Percentiles rank a stretch among this genome's conserved stretches.
Conservation (phyloP, 2,797 vertebrate species). For the Monodelphis domestica region DNA sequence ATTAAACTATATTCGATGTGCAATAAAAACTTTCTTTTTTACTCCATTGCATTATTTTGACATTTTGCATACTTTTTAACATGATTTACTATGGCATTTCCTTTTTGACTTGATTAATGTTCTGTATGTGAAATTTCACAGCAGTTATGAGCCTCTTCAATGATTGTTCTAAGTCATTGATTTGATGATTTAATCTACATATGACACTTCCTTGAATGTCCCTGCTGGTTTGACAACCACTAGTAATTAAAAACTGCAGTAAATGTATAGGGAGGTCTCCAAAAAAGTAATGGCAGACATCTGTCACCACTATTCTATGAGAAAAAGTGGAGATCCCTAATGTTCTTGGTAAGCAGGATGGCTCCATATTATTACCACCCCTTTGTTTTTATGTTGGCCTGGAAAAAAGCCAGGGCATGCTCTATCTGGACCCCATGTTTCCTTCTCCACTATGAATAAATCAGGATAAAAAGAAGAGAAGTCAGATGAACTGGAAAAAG, state of each 20-base stretch:
- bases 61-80: slow-evolving; percentile 27
- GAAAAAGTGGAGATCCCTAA: not conserved
- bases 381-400: not conserved
- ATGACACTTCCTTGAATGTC: not conserved
- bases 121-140: not conserved
- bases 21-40: slow-evolving; percentile 7
- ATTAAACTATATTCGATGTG: slow-evolving; percentile 20
- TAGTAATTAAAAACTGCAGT: slow-evolving; percentile 42
- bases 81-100: slow-evolving; percentile 22
- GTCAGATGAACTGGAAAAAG: not conserved
- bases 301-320: not conserved
- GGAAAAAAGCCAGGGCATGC: not conserved
- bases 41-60: slow-evolving; percentile 16
- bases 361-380: not conserved
- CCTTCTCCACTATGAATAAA: not conserved
- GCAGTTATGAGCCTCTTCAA: slow-evolving; percentile 37
- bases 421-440: not conserved
- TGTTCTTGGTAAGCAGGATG: not conserved
- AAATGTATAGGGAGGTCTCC: not conserved
- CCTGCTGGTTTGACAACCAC: not conserved
- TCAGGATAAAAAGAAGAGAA: not conserved
- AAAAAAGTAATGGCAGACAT: not conserved
- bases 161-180: slow-evolving; percentile 35
- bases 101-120: slow-evolving; percentile 56
- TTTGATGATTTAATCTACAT: not conserved